Base-by-base conservation (phyloP, 1,140 invertebrate species). In the Chrysomallon squamiferum region DNA sequence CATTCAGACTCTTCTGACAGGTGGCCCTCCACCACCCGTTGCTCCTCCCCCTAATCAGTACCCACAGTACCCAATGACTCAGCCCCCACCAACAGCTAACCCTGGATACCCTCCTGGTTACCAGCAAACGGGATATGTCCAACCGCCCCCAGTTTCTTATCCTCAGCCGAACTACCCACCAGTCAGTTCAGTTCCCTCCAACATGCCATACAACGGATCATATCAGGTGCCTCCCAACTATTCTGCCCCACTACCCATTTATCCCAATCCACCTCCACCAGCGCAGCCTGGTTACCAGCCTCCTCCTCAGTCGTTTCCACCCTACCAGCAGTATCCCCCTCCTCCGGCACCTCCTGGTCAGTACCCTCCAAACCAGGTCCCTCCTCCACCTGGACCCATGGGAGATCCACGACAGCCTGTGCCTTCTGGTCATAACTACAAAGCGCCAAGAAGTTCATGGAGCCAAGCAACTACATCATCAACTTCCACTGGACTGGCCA, bases 1-100 rank as follows among this genome's bases (percentile, higher is more conserved):
- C 32, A 77, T 83, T 27, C 77, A 81, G 67, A 74, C 74, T 2
- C 67, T 83, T 20, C 73, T 82, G 32, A 67, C 66, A 38, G 74
- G 74, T 33, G 49, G 38, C 30, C 59, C 33, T 30, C 59, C 27
- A 38, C 56, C 49, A 27, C 56, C 15, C 33, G 61, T 33, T 52
- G 58, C 25, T 66, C n/a, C n/a, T n/a, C n/a, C n/a, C n/a, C 52
- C 25, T 47, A 64, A 29, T 62, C 71, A 20, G 33, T 62, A 25
- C 1, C 59, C 43, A 38, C 30, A 25, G 38, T 52, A 13, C 43
- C 70, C 20, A 49, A n/a, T n/a, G n/a, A n/a, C n/a, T n/a, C 67
- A 59, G 29, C 59, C 63, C 15, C 66, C 65, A 22, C 64, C 67
- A 25, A 32, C 43, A 3, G 57, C 63, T 4, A 68, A 69, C 4